Base-by-base conservation (phyloP, 2,797 vertebrate species). In the Morus bassanus region DNA sequence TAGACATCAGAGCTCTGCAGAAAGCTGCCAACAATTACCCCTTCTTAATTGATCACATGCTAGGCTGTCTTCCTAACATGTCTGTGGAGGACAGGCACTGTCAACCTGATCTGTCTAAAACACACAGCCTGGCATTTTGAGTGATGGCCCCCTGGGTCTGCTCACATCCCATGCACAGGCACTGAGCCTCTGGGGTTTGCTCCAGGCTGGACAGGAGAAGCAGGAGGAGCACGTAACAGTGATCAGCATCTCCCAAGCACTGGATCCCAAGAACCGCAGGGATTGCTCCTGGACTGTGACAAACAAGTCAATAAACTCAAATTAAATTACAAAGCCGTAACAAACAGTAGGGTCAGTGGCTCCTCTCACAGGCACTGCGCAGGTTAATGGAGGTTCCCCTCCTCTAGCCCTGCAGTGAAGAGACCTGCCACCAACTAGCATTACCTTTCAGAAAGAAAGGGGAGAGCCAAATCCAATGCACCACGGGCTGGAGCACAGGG, bases 281-380 rank as follows among this genome's bases (percentile, higher is more conserved):
- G 33, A 54, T 18, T 67, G 74, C 73, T 85, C 46, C 33, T 0
- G 0, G 51, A 39, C 68, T 39, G 33, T 46, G 56, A 77, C 43
- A 80, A 88, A 89, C 82, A 76, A 80, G 68, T 85, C 88, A 85
- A 90, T 94, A 65, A 81, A 91, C 72, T 65, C 54, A 73, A 89
- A 91, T 85, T 57, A 88, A 94, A 86, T 73, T 5, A 88, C 50
- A 75, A 82, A 87, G 70, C 69, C 4, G 0, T 43, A 50, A 60
- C 57, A 64, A 85, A 64, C 24, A 85, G 43, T 43, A 27, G 41
- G 67, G 82, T 46, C 69, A 68, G 57, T 3, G 17, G 13, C 59
- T 79, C 25, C 50, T 79, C 46, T 69, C 82, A 50, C 41, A 43
- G 72, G n/a, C 54, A 48, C 4, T 0, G 54, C 16, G 23, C 50